Percentiles rank a stretch among this genome's conserved stretches.
phyloP scores from a whole-genome alignment of 2,888 invertebrate genomes.

The Heliconius cydno region DNA sequence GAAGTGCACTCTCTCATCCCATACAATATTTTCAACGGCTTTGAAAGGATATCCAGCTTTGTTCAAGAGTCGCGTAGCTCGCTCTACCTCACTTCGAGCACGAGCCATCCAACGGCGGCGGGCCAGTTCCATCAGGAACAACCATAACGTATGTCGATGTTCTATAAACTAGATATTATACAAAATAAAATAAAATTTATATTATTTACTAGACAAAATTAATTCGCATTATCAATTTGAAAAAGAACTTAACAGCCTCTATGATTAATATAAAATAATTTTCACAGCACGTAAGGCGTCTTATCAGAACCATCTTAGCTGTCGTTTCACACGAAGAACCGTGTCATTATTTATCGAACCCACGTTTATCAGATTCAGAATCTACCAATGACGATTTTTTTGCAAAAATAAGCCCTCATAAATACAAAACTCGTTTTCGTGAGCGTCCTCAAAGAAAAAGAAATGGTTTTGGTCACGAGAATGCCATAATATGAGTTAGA shows the following conservation, averaged over 20 bases:
- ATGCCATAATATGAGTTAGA: slow-evolving; percentile 70
- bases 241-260: background rate
- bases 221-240: background rate
- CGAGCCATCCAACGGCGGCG: slow-evolving; percentile 83
- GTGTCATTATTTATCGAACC: slow-evolving; percentile 60
- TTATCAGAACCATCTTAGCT: slow-evolving; percentile 46
- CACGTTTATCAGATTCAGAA: slow-evolving; percentile 60
- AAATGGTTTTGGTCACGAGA: slow-evolving; percentile 75
- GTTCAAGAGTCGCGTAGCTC: slow-evolving; percentile 60
- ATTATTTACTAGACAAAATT: too few relatives aligned
- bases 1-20: slow-evolving; percentile 86
- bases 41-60: slow-evolving; percentile 68
- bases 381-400: slow-evolving; percentile 58
- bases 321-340: slow-evolving; percentile 55
- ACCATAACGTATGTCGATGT: slow-evolving; percentile 81
- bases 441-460: slow-evolving; percentile 70
- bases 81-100: slow-evolving; percentile 61
- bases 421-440: slow-evolving; percentile 73
- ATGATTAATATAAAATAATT: slow-evolving; percentile 29
- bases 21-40: slow-evolving; percentile 85
- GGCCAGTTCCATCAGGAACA: slow-evolving; percentile 88
- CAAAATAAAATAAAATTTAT: background rate
- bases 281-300: slow-evolving; percentile 19
- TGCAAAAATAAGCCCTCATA: slow-evolving; percentile 66
- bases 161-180: slow-evolving; percentile 55